These are phyloP conservation scores for Oegoconia quadripuncta DNA, from an alignment of 2,888 invertebrate genomes.

Conservation along the genomic window DNA sequence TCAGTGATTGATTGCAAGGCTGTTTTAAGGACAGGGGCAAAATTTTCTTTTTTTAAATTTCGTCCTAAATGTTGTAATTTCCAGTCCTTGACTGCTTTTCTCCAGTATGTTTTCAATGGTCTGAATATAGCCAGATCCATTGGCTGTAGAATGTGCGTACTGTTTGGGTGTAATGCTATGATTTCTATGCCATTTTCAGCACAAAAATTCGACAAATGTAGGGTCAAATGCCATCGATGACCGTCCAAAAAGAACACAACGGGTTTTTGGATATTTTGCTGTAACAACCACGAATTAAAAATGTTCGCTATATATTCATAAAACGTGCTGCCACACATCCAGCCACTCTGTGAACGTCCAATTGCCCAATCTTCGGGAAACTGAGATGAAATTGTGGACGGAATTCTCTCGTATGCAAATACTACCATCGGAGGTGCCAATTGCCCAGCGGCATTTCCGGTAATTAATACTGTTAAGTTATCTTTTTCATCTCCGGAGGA, in stretches of 20 bases:
- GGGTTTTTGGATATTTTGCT: no score
- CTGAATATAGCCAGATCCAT: constrained; percentile 25
- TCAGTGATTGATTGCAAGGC: constrained; percentile 15
- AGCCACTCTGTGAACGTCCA: constrained; percentile 9
- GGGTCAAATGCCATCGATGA: constrained; percentile 26
- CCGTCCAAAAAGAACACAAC: constrained; percentile 35
- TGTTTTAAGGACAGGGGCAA: constrained; percentile 22
- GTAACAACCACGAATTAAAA: no score
- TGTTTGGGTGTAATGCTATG: constrained; percentile 23
- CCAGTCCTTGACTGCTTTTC: constrained; percentile 21
- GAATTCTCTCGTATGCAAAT: constrained; percentile 12
- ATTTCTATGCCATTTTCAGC: constrained; percentile 24
- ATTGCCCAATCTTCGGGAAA: constrained; percentile 16
- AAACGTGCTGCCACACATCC: constrained; percentile 14
- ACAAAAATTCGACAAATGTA: constrained; percentile 28
- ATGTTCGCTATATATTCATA: constrained; percentile 13
- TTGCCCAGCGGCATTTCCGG: constrained; percentile 13
- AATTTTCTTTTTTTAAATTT: constrained; percentile 23
- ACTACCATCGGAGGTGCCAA: constrained; percentile 15
- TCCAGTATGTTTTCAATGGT: constrained; percentile 23
- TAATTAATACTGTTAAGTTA: constrained; percentile 14
- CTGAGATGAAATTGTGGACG: constrained; percentile 2
- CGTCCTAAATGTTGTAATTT: constrained; percentile 20
- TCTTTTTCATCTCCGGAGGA: constrained; percentile 17
- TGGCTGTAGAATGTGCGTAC: constrained; percentile 22